Conservation (phyloP, 2,797 vertebrate species). For the Pagetopsis macropterus region DNA sequence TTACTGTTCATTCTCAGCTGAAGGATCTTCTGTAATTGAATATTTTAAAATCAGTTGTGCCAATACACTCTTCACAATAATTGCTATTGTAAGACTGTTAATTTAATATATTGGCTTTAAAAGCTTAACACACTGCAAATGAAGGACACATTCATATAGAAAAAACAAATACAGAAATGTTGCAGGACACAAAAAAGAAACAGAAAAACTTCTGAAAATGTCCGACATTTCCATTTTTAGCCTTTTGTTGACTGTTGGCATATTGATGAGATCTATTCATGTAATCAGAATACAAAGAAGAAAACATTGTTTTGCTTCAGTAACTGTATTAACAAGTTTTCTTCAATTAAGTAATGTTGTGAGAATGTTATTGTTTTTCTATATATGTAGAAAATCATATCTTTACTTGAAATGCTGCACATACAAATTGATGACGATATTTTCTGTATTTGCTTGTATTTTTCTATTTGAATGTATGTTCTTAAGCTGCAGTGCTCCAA, state of each 20-base stretch:
- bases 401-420: not conserved
- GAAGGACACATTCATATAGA: not conserved
- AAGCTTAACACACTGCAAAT: not conserved
- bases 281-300: not conserved
- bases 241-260: not conserved
- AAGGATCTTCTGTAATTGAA: slow-evolving; percentile 4
- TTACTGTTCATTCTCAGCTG: not conserved
- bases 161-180: not conserved
- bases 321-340: not conserved
- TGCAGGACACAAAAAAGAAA: not conserved
- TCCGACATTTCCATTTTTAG: not conserved
- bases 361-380: not conserved
- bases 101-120: slow-evolving; percentile 1
- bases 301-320: not conserved
- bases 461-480: not conserved
- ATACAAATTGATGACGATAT: not conserved
- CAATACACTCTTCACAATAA: slow-evolving; percentile 10
- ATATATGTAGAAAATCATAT: not conserved
- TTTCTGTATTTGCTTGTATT: not conserved
- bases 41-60: slow-evolving; percentile 13
- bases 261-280: not conserved
- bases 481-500: not conserved
- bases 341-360: not conserved
- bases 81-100: slow-evolving; percentile 2
- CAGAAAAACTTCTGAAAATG: no score